Conservation (phyloP, 2,888 invertebrate genomes). For the Furcula furcula region DNA sequence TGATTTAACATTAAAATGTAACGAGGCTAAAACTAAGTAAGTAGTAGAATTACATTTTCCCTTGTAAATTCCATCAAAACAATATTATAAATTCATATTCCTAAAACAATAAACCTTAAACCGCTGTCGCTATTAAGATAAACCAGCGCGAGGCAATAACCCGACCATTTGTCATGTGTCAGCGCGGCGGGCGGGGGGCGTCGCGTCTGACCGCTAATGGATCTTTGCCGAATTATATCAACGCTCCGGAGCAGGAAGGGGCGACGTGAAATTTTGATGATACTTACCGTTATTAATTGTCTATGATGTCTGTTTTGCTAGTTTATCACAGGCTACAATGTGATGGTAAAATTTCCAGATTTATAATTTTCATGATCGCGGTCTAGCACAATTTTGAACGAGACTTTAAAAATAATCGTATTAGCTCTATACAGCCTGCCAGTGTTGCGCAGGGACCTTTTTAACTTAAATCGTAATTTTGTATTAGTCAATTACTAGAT, state of each 20-base stretch:
- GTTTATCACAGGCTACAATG: not conserved
- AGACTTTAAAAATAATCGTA: no score
- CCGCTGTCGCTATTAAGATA: slow-evolving; percentile 1
- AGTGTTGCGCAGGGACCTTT: no score
- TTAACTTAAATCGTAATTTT: no score
- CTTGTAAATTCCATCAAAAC: not conserved
- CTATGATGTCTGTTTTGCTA: not conserved
- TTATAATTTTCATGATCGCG: no score
- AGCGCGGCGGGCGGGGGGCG: slow-evolving; percentile 11
- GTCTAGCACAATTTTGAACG: no score
- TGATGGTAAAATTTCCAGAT: no score
- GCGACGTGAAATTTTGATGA: slow-evolving; percentile 16
- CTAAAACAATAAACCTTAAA: not conserved
- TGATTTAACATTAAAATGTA: no score
- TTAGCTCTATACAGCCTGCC: no score
- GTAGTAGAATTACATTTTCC: no score
- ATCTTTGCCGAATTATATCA: slow-evolving; percentile 28
- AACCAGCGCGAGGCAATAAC: slow-evolving; percentile 25
- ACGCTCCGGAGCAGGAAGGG: slow-evolving; percentile 12
- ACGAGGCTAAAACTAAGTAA: no score
- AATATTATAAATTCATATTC: not conserved
- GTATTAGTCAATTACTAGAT: no score
- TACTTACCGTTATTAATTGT: slow-evolving; percentile 28
- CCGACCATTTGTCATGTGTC: slow-evolving; percentile 46
- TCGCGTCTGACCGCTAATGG: slow-evolving; percentile 39